Evolutionary conservation across 2,113 vertebrate genomes (phyloP), one percentile per base, ranked within the genome.

Genomic region (Todiramphus chloris): DNA sequence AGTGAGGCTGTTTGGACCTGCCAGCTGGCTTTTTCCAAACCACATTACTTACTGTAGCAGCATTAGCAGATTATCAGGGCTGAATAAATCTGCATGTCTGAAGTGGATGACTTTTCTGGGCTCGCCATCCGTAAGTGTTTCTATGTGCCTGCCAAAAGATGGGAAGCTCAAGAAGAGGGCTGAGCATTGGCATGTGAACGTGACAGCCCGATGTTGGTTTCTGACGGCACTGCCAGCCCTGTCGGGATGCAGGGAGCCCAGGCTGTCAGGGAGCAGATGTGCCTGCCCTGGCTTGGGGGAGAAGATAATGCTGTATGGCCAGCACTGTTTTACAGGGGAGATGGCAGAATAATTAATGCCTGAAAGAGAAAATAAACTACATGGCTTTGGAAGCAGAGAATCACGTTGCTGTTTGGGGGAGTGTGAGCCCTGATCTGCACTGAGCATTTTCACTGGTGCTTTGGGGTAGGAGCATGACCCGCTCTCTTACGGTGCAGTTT

Each of bases 381-480:
- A 1, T 33, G 33, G 2, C 58, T 76, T 59, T 64, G 64, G 37
- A 60, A 86, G 63, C 39, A 72, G 67, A 59, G 62, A 55, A 30
- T 69, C 2, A 0, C 3, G 0, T 23, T 53, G 43, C 8, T 14
- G 0, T 39, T 63, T 10, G 6, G 31, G 56, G 81, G 33, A 37
- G 31, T 4, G 21, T 43, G 37, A 25, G 20, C 59, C 8, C 39
- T 64, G 39, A 20, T 27, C 31, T 23, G 9, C 9, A 1, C 63
- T 86, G 20, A 14, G 39, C 25, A 13, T 41, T 62, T 73, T 73
- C 27, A 13, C 72, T 37, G 7, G 3, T 13, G 12, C 35, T 79
- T 67, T 64, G 1, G 15, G 13, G 20, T 70, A 50, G 58, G 62
- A 82, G 11, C 1, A 2, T 20, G 50, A 31, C 30, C 46, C 28